phyloP scores from a whole-genome alignment of 2,113 vertebrate genomes.

The Pomatostomus ruficeps region DNA sequence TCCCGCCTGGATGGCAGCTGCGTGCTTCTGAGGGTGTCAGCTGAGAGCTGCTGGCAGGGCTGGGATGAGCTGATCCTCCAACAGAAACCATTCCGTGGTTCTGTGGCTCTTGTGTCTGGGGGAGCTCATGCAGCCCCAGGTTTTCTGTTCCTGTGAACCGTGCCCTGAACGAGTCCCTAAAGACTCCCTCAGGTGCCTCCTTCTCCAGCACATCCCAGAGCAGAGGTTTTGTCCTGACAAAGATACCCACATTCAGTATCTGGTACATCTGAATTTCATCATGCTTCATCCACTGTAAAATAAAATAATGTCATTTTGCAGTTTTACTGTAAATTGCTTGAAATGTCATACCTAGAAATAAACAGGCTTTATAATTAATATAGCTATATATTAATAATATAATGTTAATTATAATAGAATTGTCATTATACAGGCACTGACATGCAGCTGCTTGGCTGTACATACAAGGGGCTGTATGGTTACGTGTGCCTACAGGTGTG shows the following conservation, averaged over 20 bases:
- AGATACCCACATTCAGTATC: accelerated
- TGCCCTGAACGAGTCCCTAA: background rate
- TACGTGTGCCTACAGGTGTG: accelerated
- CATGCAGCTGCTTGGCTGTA: background rate
- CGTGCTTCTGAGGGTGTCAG: too few relatives aligned
- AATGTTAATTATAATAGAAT: background rate
- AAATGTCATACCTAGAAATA: background rate
- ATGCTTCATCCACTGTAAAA: background rate
- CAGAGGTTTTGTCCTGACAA: background rate
- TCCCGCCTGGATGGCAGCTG: too few relatives aligned
- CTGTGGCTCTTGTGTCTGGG: accelerated
- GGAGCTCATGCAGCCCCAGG: accelerated
- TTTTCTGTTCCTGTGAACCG: background rate
- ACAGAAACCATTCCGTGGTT: too few relatives aligned
- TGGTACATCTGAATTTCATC: background rate
- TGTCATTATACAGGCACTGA: background rate
- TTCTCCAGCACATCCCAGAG: background rate
- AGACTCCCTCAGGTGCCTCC: accelerated
- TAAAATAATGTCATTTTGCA: background rate
- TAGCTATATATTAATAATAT: background rate
- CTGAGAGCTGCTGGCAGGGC: too few relatives aligned
- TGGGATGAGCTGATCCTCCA: too few relatives aligned
- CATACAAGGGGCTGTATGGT: background rate
- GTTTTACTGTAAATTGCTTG: background rate
- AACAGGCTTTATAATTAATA: background rate